A percentile compares a stretch with the other conserved stretches of the same genome.
Evolutionary conservation across 2,113 vertebrate genomes (phyloP).

Genomic region (Sarotherodon lohbergeri): DNA sequence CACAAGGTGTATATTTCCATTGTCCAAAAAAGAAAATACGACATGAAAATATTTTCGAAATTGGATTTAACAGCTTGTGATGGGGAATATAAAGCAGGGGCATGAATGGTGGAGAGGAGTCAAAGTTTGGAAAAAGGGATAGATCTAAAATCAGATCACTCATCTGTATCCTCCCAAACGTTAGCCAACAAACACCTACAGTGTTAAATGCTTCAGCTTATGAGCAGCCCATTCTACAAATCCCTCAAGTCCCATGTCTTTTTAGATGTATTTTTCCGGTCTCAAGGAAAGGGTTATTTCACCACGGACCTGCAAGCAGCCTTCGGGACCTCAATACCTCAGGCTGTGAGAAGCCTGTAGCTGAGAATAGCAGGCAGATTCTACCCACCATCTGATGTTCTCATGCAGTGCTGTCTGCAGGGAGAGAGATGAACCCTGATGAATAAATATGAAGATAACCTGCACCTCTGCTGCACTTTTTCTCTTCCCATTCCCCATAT

Average conservation of each 20-base stretch:
- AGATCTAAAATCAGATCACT: not conserved
- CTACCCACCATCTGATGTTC: slow-evolving; percentile 50
- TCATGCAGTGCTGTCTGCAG: slow-evolving; percentile 46
- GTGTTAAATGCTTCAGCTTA: slow-evolving; percentile 15
- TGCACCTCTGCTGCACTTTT: slow-evolving; percentile 54
- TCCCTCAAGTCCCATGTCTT: not conserved
- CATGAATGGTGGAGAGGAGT: not conserved
- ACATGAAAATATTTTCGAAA: not conserved
- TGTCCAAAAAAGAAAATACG: not conserved
- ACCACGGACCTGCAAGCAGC: not conserved
- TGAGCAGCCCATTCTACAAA: not conserved
- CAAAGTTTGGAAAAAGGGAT: not conserved
- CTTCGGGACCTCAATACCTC: slow-evolving; percentile 21
- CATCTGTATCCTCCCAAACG: not conserved
- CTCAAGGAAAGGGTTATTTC: slow-evolving; percentile 17
- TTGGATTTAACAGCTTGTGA: not conserved
- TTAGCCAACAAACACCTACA: not conserved
- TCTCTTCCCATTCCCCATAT: slow-evolving; percentile 51
- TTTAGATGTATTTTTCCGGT: slow-evolving; percentile 11
- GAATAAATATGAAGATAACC: slow-evolving; percentile 75
- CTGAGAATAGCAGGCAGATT: slow-evolving; percentile 56
- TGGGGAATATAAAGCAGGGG: not conserved
- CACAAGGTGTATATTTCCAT: not conserved
- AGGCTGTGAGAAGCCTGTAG: slow-evolving; percentile 17
- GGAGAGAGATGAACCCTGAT: slow-evolving; percentile 55